These are phyloP conservation scores for Nephrotoma guestfalica DNA, from an alignment of 2,888 invertebrate species.

Conservation along the genomic window DNA sequence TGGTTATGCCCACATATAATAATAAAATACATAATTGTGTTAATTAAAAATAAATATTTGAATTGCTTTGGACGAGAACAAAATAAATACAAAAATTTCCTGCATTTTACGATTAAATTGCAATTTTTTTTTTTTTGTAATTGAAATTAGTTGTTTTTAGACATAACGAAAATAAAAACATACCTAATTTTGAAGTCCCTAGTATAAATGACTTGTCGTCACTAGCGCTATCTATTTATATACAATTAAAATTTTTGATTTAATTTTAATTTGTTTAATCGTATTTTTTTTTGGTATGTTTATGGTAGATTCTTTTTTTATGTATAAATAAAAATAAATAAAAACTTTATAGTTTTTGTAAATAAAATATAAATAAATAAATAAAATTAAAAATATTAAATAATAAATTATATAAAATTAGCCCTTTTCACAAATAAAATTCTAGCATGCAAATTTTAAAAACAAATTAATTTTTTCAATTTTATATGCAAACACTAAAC, in stretches of 20 bases:
- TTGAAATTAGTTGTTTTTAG: not conserved
- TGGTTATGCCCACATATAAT: not conserved
- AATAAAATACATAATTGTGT: not conserved
- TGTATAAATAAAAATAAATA: not conserved
- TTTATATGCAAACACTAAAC: not conserved
- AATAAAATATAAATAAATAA: conserved; percentile 8
- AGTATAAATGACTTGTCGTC: not conserved
- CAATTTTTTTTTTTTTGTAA: not conserved
- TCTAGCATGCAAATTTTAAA: not conserved
- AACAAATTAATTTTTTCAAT: not conserved
- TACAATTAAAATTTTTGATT: not conserved
- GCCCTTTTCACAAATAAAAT: not conserved
- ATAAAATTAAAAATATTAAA: not conserved
- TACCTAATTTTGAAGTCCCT: conserved; percentile 1
- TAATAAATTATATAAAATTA: conserved; percentile 2
- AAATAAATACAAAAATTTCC: not conserved
- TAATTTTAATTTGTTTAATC: not conserved
- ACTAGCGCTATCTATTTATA: conserved; percentile 5
- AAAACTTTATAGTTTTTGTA: not conserved
- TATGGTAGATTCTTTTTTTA: not conserved
- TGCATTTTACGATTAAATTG: not conserved
- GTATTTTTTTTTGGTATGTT: not conserved
- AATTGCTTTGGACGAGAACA: not conserved
- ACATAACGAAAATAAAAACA: conserved; percentile 2
- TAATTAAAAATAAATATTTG: not conserved